Conservation (phyloP, 2,888 invertebrate genomes). For the Xestia xanthographa region DNA sequence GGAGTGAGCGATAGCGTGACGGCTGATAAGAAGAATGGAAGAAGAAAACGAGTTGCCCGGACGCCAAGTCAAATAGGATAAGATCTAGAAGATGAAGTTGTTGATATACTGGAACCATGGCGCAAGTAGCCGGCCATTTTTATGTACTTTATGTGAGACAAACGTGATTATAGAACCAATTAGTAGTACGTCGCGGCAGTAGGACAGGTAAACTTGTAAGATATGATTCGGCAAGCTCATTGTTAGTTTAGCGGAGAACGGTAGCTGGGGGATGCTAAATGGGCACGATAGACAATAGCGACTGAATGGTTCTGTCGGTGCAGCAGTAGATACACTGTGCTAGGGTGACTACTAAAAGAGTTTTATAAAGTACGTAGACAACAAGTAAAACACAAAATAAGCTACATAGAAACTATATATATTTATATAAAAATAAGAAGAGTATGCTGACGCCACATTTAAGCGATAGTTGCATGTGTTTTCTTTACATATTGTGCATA, state of each 20-base stretch:
- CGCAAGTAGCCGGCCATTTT: not conserved
- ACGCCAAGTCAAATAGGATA: not conserved
- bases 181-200: not conserved
- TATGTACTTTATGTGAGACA: too few species aligned
- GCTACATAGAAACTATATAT: constrained; percentile 17
- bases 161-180: not conserved
- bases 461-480: not conserved
- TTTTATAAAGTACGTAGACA: not conserved
- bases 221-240: not conserved
- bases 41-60: not conserved
- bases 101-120: not conserved
- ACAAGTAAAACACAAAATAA: constrained; percentile 20
- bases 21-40: not conserved
- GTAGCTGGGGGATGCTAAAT: too few species aligned
- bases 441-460: constrained; percentile 23
- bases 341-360: constrained; percentile 2
- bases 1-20: not conserved
- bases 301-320: not conserved
- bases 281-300: too few species aligned
- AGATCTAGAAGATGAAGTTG: not conserved
- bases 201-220: not conserved
- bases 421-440: constrained; percentile 27
- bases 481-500: constrained; percentile 4
- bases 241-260: not conserved
- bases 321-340: not conserved